phyloP scores from a whole-genome alignment of 2,113 vertebrate species.

The Zingel zingel region DNA sequence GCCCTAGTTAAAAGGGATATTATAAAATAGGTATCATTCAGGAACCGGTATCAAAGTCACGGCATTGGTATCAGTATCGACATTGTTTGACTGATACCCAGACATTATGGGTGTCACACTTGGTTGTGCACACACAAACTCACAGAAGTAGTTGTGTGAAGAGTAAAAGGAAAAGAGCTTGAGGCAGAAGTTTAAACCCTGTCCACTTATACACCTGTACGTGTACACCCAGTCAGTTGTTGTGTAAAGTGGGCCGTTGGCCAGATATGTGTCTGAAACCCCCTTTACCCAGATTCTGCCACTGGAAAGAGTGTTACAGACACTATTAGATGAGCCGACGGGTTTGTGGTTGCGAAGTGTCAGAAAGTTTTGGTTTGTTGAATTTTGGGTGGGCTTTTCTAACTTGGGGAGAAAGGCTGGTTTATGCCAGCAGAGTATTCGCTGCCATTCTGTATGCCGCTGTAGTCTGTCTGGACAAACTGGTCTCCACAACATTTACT shows the following conservation, averaged over 20 bases:
- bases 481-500: constrained; percentile 16
- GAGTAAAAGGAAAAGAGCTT: background rate
- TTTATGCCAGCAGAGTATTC: background rate
- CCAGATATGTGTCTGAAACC: background rate
- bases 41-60: no score
- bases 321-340: no score
- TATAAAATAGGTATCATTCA: no score
- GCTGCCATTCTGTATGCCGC: background rate
- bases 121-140: no score
- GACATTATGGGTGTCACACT: background rate
- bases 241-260: background rate
- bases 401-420: background rate
- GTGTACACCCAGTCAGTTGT: background rate
- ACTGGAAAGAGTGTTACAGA: no score
- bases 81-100: no score
- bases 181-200: background rate
- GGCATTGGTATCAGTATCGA: no score
- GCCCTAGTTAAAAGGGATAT: no score
- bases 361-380: no score
- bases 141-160: background rate
- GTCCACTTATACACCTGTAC: background rate
- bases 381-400: no score
- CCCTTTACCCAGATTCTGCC: no score
- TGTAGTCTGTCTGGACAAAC: background rate
- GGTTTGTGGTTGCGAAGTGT: no score